A percentile compares a stretch with the other conserved stretches of the same genome.
Evolutionary conservation across 1,140 invertebrate species (phyloP).

Genomic region (Anastrepha obliqua): DNA sequence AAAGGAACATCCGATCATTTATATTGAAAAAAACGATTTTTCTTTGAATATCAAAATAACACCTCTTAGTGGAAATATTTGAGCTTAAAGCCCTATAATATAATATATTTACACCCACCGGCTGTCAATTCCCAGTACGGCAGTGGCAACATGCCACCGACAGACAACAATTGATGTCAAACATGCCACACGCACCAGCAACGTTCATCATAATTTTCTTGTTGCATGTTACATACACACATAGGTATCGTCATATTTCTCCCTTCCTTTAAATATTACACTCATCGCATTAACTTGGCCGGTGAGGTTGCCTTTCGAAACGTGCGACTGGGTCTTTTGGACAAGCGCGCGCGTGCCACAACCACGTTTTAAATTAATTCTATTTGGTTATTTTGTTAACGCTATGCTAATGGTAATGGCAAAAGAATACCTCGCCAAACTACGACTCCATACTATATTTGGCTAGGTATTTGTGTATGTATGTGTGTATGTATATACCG

Average conservation of each 20-base stretch:
- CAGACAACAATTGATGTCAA: conserved; percentile 41
- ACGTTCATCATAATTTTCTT: background rate
- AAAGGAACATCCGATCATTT: no score
- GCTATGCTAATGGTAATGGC: conserved; percentile 17
- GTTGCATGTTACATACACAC: background rate
- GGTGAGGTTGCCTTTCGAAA: background rate
- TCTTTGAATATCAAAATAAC: no score
- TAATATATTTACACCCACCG: background rate
- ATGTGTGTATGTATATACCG: background rate
- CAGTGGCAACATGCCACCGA: conserved; percentile 24
- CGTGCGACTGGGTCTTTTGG: background rate
- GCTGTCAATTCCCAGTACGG: conserved; percentile 40
- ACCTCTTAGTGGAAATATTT: no score
- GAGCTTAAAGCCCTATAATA: no score
- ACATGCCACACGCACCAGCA: background rate
- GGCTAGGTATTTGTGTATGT: background rate
- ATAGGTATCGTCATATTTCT: background rate
- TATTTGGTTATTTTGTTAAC: conserved; percentile 44
- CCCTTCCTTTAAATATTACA: background rate
- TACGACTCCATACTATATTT: background rate
- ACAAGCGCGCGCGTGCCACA: conserved; percentile 17
- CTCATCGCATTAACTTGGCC: background rate
- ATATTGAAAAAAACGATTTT: no score
- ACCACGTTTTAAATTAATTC: conserved; percentile 55
- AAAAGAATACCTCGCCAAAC: background rate